Evolutionary conservation across 2,797 vertebrate genomes (phyloP), one percentile per base, ranked within the genome.

Genomic region (Eulemur coronatus): DNA sequence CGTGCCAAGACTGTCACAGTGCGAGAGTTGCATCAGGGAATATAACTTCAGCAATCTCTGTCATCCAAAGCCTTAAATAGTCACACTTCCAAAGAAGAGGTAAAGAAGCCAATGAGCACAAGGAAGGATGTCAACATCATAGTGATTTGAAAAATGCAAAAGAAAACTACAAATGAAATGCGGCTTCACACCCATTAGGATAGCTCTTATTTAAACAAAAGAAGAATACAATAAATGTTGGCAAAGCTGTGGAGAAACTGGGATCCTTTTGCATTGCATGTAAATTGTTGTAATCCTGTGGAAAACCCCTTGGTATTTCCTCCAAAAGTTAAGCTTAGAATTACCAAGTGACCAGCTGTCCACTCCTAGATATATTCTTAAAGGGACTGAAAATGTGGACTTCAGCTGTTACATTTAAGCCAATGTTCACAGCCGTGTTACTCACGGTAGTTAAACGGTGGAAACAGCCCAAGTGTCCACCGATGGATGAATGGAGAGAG

Each of bases 11-110:
- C 1, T 35, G 17, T 48, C 24, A 9, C 33, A 38, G 5, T 14
- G 20, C 15, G 9, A 1, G 8, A 4, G 10, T 61, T 46, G 46
- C 4, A 5, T 13, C 48, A 0, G 8, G 46, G 46, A 20, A 17
- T 43, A 33, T 5, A 12, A 14, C 9, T 33, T 20, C 17, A 38
- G 67, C 61, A 48, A 17, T 67, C 50, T 28, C 7, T 69, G 33
- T 41, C 48, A n/a, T 17, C 35, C 7, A 75, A 52, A 1, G 30
- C 12, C 33, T 65, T 14, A 26, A 28, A 61, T 5, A 30, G 26
- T 28, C 59, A 61, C 28, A 30, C 28, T 61, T 61, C 28, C 28
- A 61, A 43, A 24, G 20, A 69, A 22, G 20, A 38, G 10, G 2
- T 24, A 7, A 69, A 69, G 38, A 22, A 20, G 20, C 35, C 20